Conservation (phyloP, 1,140 invertebrate genomes). For the Drosophila baimaii region DNA sequence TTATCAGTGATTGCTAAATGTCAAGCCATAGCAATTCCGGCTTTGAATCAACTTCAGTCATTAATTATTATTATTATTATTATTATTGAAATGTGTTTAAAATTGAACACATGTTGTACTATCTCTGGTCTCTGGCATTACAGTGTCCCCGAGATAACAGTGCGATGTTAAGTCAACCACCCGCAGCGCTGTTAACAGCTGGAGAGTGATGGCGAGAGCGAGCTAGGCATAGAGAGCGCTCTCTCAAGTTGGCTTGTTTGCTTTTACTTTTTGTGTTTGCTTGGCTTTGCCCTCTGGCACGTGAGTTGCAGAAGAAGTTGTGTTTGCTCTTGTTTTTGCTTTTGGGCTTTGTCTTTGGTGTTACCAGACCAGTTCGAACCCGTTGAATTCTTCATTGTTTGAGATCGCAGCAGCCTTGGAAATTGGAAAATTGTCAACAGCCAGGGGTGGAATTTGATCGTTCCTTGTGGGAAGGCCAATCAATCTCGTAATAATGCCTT, state of each 20-base stretch:
- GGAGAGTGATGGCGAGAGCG: slow-evolving; percentile 2
- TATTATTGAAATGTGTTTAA: slow-evolving; percentile 31
- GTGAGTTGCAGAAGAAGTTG: slow-evolving; percentile 25
- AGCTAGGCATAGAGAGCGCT: background rate
- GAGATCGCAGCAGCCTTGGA: slow-evolving; percentile 19
- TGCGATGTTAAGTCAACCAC: slow-evolving; percentile 38
- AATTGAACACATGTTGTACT: slow-evolving; percentile 24
- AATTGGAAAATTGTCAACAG: slow-evolving; percentile 48
- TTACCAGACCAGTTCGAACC: slow-evolving; percentile 46
- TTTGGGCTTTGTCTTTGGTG: slow-evolving; percentile 27
- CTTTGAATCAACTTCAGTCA: slow-evolving; percentile 24
- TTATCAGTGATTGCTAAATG: slow-evolving; percentile 58
- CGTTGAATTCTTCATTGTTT: slow-evolving; percentile 2
- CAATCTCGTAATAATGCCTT: slow-evolving; percentile 52
- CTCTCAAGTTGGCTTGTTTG: slow-evolving; percentile 33
- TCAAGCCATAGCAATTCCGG: slow-evolving; percentile 36
- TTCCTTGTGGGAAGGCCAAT: slow-evolving; percentile 45
- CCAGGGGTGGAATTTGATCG: slow-evolving; percentile 39
- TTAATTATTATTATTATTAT: slow-evolving; percentile 33
- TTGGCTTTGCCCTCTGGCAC: slow-evolving; percentile 40
- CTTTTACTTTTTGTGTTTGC: slow-evolving; percentile 39
- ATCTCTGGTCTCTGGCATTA: slow-evolving; percentile 22
- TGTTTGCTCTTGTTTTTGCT: slow-evolving; percentile 20
- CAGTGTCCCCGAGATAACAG: slow-evolving; percentile 37
- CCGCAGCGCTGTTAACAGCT: slow-evolving; percentile 63